Percentiles rank a stretch among this genome's conserved stretches.
These are phyloP conservation scores for Ptychoptera contaminata DNA, from an alignment of 2,888 invertebrate species.

Conservation along the genomic window DNA sequence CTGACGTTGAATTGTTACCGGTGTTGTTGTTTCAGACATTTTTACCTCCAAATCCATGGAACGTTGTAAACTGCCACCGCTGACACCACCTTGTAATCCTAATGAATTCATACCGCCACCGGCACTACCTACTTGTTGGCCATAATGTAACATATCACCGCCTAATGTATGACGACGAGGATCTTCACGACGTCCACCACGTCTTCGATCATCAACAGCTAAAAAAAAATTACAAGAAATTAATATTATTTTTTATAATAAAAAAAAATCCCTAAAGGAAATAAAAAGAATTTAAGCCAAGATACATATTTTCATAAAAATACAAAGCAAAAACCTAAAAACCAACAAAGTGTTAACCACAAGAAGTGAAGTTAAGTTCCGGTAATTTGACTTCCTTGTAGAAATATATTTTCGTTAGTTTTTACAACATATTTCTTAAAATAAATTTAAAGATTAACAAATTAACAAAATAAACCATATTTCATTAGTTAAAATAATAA, in stretches of 20 bases:
- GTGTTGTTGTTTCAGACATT: background rate
- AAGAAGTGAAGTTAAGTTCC: too few relatives aligned
- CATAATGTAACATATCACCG: slow-evolving; percentile 52
- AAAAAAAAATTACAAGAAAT: background rate
- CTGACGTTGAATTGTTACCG: background rate
- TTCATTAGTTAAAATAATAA: too few relatives aligned
- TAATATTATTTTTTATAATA: too few relatives aligned
- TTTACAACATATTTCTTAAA: too few relatives aligned
- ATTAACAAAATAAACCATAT: too few relatives aligned
- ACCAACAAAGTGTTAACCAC: too few relatives aligned
- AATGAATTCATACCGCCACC: slow-evolving; percentile 30
- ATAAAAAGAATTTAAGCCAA: too few relatives aligned
- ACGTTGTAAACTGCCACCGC: slow-evolving; percentile 29
- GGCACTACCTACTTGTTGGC: slow-evolving; percentile 17
- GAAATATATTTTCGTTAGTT: too few relatives aligned
- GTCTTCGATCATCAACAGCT: slow-evolving; percentile 26
- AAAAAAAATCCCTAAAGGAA: slow-evolving; percentile 4
- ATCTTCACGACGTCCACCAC: slow-evolving; percentile 50
- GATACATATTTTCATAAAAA: too few relatives aligned
- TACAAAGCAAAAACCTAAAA: too few relatives aligned
- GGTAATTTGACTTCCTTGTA: too few relatives aligned
- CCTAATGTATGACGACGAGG: slow-evolving; percentile 70
- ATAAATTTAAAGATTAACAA: too few relatives aligned
- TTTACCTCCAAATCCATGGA: slow-evolving; percentile 65
- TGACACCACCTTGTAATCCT: slow-evolving; percentile 26